A percentile compares a stretch with the other conserved stretches of the same genome.
Evolutionary conservation across 2,888 invertebrate species (phyloP).

Genomic region (Phaonia tiefii): DNA sequence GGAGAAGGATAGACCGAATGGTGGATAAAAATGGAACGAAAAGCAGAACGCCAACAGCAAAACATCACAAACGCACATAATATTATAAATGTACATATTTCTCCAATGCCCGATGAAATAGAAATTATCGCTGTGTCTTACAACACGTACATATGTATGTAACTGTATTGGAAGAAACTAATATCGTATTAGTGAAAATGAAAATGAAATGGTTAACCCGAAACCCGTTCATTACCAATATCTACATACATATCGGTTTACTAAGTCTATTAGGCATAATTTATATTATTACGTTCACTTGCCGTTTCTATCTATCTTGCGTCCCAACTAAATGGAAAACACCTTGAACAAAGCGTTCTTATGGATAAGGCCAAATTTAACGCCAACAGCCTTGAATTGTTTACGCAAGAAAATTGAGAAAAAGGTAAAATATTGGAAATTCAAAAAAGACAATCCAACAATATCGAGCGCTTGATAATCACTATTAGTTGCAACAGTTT

Average conservation of each 20-base stretch:
- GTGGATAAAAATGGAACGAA: constrained; percentile 28
- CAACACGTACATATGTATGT: no score
- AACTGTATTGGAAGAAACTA: no score
- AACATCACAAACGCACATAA: constrained; percentile 5
- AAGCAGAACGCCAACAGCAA: constrained; percentile 19
- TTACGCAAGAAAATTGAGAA: constrained; percentile 9
- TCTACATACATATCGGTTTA: not conserved
- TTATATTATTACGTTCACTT: constrained; percentile 4
- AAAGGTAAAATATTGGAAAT: not conserved
- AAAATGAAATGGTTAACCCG: not conserved
- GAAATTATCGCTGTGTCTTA: no score
- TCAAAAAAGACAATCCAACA: not conserved
- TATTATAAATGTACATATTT: not conserved
- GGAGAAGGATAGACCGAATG: constrained; percentile 28
- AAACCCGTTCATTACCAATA: constrained; percentile 3
- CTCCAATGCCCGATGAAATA: not conserved
- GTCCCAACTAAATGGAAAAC: not conserved
- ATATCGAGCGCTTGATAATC: no score
- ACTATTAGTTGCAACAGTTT: no score
- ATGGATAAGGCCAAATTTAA: not conserved
- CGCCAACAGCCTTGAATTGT: constrained; percentile 49
- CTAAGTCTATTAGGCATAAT: not conserved
- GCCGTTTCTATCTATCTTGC: no score
- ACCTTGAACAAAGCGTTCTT: not conserved
- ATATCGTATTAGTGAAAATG: no score